Evolutionary conservation across 1,140 invertebrate species (phyloP).

Genomic region (Pristionchus pacificus): DNA sequence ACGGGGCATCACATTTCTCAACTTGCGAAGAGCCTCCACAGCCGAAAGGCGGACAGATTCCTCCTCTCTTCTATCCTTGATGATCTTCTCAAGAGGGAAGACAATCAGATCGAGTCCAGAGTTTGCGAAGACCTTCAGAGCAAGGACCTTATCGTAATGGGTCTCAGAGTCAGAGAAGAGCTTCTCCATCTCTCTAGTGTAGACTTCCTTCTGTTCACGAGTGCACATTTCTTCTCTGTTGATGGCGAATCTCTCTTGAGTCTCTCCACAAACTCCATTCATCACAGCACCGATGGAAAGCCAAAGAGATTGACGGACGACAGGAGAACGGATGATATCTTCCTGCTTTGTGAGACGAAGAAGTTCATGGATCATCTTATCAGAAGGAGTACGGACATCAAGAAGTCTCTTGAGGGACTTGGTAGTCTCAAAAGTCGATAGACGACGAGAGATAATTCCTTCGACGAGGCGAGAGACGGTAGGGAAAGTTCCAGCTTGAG

Average conservation of each 20-base stretch:
- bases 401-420: constrained; percentile 22
- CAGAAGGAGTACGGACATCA: constrained; percentile 23
- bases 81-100: constrained; percentile 37
- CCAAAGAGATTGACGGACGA: constrained; percentile 24
- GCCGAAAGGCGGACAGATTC: constrained; percentile 43
- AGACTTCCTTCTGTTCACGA: constrained; percentile 14
- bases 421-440: constrained; percentile 23
- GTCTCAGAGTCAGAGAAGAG: constrained; percentile 20
- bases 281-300: constrained; percentile 24
- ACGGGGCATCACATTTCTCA: constrained; percentile 36
- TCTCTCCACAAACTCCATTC: constrained; percentile 12
- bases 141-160: constrained; percentile 35
- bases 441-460: constrained; percentile 13
- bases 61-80: constrained; percentile 39
- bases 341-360: constrained; percentile 10
- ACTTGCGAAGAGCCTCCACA: constrained; percentile 49
- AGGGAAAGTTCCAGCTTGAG: constrained; percentile 35
- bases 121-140: constrained; percentile 46
- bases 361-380: constrained; percentile 17
- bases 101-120: constrained; percentile 45
- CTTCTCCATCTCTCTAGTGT: constrained; percentile 18
- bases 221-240: background rate
- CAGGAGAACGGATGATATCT: background rate
- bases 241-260: constrained; percentile 9
- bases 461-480: constrained; percentile 27